Base-by-base conservation (phyloP, 2,888 invertebrate genomes). In the Pasiphila rectangulata region DNA sequence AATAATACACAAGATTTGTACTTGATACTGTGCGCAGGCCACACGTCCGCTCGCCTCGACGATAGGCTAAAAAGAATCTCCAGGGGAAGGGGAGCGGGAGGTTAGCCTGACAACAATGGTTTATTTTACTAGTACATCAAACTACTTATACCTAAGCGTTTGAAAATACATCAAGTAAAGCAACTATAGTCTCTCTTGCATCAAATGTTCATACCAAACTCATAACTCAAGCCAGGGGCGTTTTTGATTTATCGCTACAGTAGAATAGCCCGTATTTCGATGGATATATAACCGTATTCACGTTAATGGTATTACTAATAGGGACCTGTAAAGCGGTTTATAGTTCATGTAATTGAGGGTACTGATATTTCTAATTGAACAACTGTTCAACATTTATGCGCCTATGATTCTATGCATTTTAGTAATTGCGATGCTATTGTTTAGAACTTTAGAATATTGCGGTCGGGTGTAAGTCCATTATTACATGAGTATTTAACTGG, bases 291-390 rank as follows among this genome's bases (percentile, higher is more conserved):
- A 57, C 58, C 53, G 64, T 64, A 53, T 63, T 61, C 59, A 44
- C 38, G 34, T 39, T 48, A 43, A 43, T 47, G 32, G 41, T 20
- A 38, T 40, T 36, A 50, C 54, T 67, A 61, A 69, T 66, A 54
- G 60, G 39, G 57, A 38, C 60, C 63, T 59, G 59, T 72, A 67
- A 67, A 67, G 60, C 41, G 48, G 59, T 71, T 67, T 67, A 72
- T 64, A 59, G 61, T 59, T 21, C 46, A 49, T 52, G 59, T 63
- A 61, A 70, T 64, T 50, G 45, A 51, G 51, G 51, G 43, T 49
- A 37, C 30, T 36, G 13, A 27, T 24, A 43, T 38, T 43, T 46
- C 44, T 48, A 50, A 54, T 50, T 50, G 46, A 50, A 52, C 44
- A 46, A 56, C 49, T 25, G 40, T 36, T 37, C 37, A 43, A 41